These are phyloP conservation scores for Chiroxiphia lanceolata DNA, from an alignment of 2,797 vertebrate genomes.

Conservation along the genomic window DNA sequence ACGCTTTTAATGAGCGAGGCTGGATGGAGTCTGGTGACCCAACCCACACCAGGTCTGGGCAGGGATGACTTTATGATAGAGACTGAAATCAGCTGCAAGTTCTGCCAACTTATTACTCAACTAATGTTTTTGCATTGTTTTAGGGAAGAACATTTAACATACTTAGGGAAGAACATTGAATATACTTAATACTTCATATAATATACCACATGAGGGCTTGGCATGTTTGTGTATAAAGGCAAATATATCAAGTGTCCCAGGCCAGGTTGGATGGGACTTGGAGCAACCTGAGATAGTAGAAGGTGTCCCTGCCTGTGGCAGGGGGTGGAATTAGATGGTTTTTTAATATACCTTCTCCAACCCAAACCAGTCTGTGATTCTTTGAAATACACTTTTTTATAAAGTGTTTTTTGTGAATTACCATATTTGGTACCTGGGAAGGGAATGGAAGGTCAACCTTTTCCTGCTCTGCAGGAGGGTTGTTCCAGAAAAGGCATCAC, in stretches of 20 bases:
- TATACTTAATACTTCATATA: not conserved
- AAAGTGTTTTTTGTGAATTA: not conserved
- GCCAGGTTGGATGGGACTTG: not conserved
- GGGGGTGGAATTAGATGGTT: not conserved
- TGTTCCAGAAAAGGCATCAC: not conserved
- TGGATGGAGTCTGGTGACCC: not conserved
- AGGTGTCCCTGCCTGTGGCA: not conserved
- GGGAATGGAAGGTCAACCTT: not conserved
- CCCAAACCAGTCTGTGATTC: not conserved
- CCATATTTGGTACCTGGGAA: not conserved
- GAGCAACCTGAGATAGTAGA: not conserved
- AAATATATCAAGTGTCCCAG: not conserved
- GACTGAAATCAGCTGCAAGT: not conserved
- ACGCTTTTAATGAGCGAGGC: not conserved
- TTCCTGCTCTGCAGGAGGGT: not conserved
- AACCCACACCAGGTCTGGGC: not conserved
- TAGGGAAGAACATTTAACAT: not conserved
- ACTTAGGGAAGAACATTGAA: not conserved
- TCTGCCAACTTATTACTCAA: not conserved
- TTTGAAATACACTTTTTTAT: not conserved
- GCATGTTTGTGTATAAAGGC: not conserved
- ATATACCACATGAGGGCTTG: not conserved
- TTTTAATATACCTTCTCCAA: not conserved
- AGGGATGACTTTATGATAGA: not conserved
- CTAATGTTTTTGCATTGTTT: fast-evolving